Conservation (phyloP, 2,797 vertebrate species). For the Rhinoraja longicauda region DNA sequence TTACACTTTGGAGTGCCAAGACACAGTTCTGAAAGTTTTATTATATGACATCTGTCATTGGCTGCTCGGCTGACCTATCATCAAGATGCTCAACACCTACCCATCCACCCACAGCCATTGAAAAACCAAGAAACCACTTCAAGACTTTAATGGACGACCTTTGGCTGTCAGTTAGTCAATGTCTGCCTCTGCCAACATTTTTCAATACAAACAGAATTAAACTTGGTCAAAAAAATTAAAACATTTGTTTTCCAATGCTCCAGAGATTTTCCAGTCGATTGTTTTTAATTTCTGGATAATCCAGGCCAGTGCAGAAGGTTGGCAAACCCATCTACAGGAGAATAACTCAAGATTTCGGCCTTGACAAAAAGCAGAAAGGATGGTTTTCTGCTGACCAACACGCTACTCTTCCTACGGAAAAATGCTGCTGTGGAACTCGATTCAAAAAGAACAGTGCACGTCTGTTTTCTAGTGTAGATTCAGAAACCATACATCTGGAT, state of each 20-base stretch:
- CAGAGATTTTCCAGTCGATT: not conserved
- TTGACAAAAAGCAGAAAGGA: not conserved
- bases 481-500: not conserved
- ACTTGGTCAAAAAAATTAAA: not conserved
- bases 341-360: not conserved
- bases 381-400: not conserved
- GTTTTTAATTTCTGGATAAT: not conserved
- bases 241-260: not conserved
- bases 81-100: no score
- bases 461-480: not conserved
- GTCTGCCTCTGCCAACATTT: not conserved
- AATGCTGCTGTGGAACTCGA: not conserved
- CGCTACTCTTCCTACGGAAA: not conserved
- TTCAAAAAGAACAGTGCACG: slow-evolving; percentile 20
- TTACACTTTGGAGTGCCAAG: not conserved
- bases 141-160: not conserved
- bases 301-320: not conserved
- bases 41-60: not conserved
- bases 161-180: not conserved
- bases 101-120: not conserved
- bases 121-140: not conserved
- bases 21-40: not conserved
- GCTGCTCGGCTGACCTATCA: no score
- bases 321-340: not conserved
- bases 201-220: not conserved